phyloP scores from a whole-genome alignment of 2,888 invertebrate genomes.

The Chloroclystis v-ata region DNA sequence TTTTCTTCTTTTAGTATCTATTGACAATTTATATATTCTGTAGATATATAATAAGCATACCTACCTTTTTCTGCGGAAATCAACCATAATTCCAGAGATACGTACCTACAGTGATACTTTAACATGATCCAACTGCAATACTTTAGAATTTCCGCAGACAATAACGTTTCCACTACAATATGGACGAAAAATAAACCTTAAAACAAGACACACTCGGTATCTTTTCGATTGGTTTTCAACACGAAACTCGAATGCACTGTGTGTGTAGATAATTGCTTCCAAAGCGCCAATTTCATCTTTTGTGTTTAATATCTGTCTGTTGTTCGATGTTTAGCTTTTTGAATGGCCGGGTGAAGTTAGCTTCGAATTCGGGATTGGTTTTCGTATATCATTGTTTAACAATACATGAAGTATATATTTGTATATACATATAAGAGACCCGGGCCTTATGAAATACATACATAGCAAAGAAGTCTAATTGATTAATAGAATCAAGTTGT shows the following conservation, averaged over 20 bases:
- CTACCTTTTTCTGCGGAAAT: too few species aligned
- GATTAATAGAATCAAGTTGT: too few species aligned
- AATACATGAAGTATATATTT: neutral
- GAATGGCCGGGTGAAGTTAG: constrained; percentile 11
- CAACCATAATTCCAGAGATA: too few species aligned
- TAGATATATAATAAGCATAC: too few species aligned
- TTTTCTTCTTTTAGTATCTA: too few species aligned
- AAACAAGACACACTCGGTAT: too few species aligned
- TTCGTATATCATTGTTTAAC: neutral
- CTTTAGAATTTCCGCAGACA: constrained; percentile 31
- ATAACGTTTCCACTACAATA: constrained; percentile 21
- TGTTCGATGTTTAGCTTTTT: constrained; percentile 30
- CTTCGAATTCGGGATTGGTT: neutral
- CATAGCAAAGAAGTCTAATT: too few species aligned
- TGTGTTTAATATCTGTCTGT: constrained; percentile 31
- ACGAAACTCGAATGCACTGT: constrained; percentile 35
- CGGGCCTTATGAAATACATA: too few species aligned
- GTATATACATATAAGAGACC: too few species aligned
- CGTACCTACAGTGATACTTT: constrained; percentile 14
- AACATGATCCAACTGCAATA: constrained; percentile 31
- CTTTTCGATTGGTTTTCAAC: constrained; percentile 26
- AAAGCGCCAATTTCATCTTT: constrained; percentile 40
- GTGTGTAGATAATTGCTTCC: constrained; percentile 36
- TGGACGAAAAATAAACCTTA: too few species aligned
- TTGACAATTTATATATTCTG: too few species aligned